Percentiles rank a stretch among this genome's conserved stretches.
phyloP scores from a whole-genome alignment of 2,113 vertebrate genomes.

The Pachypanchax playfairii region DNA sequence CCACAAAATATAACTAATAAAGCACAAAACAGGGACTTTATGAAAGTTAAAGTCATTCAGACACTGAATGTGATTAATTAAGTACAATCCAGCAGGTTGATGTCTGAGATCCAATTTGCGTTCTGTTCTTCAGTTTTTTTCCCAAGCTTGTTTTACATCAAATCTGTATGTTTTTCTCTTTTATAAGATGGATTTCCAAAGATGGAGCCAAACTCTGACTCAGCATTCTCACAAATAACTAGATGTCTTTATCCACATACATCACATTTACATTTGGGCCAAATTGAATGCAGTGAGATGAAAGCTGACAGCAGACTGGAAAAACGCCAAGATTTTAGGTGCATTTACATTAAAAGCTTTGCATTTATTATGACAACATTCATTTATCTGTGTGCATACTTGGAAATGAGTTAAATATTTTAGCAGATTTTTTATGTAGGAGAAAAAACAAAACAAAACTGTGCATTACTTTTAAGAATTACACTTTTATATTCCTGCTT shows the following conservation, averaged over 20 bases:
- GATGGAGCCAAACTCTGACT: constrained; percentile 57
- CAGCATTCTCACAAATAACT: constrained; percentile 52
- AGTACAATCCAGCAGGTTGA: constrained; percentile 19
- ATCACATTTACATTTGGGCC: constrained; percentile 52
- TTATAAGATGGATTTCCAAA: constrained; percentile 49
- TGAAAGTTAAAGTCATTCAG: constrained; percentile 1
- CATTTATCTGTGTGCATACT: background rate
- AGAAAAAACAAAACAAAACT: no score
- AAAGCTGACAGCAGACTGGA: constrained; percentile 54
- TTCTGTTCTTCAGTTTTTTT: no score
- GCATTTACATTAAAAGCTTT: constrained; percentile 25
- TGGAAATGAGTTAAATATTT: background rate
- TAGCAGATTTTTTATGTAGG: no score
- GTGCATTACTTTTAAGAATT: no score
- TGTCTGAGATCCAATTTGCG: background rate
- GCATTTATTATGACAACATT: constrained; percentile 8
- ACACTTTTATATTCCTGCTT: no score
- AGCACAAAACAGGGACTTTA: constrained; percentile 16
- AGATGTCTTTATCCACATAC: constrained; percentile 47
- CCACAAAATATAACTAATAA: constrained; percentile 2
- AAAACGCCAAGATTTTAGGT: constrained; percentile 25
- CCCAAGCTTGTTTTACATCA: constrained; percentile 54
- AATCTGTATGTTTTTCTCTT: constrained; percentile 54
- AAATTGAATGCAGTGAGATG: constrained; percentile 45
- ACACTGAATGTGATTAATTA: constrained; percentile 9